phyloP scores from a whole-genome alignment of 2,113 vertebrate species.

The Myxocyprinus asiaticus region DNA sequence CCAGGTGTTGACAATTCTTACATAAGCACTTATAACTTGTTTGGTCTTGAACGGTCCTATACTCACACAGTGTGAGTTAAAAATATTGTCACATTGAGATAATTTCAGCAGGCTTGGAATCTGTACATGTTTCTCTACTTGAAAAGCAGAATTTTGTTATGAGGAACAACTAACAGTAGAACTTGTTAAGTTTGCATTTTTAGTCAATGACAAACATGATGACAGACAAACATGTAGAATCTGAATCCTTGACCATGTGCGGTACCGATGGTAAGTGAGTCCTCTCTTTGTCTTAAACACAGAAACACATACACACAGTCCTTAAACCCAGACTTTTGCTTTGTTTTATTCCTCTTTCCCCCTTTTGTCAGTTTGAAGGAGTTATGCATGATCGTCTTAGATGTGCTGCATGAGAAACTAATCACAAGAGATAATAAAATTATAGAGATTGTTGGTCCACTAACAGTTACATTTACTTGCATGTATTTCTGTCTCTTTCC shows the following conservation, averaged over 20 bases:
- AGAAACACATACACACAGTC: neutral
- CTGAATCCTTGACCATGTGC: neutral
- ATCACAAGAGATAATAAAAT: too few species aligned
- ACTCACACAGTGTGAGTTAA: neutral
- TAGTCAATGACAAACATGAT: neutral
- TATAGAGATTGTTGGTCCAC: too few species aligned
- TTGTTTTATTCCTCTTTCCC: conserved; percentile 7
- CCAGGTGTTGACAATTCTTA: too few species aligned
- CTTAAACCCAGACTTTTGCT: conserved; percentile 6
- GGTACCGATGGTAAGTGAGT: conserved; percentile 6
- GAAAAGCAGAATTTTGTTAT: neutral
- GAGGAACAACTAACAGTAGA: conserved; percentile 15
- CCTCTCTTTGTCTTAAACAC: too few species aligned
- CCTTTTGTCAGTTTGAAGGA: neutral
- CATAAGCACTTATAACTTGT: too few species aligned
- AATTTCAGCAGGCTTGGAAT: neutral
- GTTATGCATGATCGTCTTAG: too few species aligned
- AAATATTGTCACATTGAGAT: neutral
- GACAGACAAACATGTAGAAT: neutral
- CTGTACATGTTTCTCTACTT: neutral
- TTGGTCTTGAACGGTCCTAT: too few species aligned
- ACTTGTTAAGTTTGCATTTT: conserved; percentile 1
- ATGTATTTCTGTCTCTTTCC: neutral
- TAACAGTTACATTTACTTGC: neutral
- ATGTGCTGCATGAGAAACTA: neutral